Base-by-base conservation (phyloP, 2,113 vertebrate species). In the Prochilodus magdalenae region DNA sequence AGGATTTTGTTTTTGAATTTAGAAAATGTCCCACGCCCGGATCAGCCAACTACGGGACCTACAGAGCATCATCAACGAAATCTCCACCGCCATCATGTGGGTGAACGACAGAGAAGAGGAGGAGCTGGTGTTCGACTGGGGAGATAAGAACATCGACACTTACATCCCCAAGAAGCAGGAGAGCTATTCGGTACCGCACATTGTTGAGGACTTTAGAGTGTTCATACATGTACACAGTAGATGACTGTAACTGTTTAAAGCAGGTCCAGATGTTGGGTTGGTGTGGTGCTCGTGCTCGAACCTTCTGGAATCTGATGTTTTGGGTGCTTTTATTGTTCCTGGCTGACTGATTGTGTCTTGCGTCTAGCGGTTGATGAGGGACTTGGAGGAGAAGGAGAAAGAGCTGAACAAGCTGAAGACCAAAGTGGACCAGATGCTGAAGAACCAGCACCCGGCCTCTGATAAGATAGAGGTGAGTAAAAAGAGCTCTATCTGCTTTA, bases 111-210 rank as follows among this genome's bases (percentile, higher is more conserved):
- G 90, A 0, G 98, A 99, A 88, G 98, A 99, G 79, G 96, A 98
- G 87, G 98, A 99, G 86, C 95, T 99, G 33, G 93, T 99, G 49
- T 98, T 97, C 0, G 96, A 99, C 89, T 99, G 98, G 98, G 98
- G 98, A 24, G 97, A 99, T 87, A 96, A 93, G 83, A 96, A 99
- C 91, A 97, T 97, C 0, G 90, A 94, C 60, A 57, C 33, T 22
- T 95, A 97, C 87, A 96, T 99, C 0, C 92, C 96, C 4, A 95
- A 90, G 89, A 99, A 99, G 80, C 96, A 98, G 88, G 98, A 99
- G 87, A 94, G 92, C 77, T 99, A 98, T 90, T 98, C 98, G 0
- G 98, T 99, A 89, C 95, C 95, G 27, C 62, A 81, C 59, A 1
- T n/a, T 12, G 49, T 1, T 16, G 14, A 51, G 49, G 1, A 3